phyloP scores from a whole-genome alignment of 2,113 vertebrate species.

The Albula glossodonta region DNA sequence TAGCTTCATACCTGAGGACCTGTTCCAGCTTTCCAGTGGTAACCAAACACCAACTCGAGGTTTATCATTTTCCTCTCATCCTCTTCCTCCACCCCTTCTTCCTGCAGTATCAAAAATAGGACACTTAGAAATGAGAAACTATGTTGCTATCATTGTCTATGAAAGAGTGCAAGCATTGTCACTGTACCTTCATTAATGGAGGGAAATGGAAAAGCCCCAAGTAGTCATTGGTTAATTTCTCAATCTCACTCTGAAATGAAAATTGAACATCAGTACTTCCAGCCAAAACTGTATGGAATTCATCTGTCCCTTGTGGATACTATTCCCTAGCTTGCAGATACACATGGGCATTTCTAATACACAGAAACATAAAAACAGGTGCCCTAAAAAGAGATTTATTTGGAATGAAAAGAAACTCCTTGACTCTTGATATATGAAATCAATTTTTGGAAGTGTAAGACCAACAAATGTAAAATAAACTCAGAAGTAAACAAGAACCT shows the following conservation, averaged over 20 bases:
- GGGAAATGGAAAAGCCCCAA: constrained; percentile 95
- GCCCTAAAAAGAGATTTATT: too few species aligned
- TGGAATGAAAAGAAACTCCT: too few species aligned
- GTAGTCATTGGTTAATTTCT: constrained; percentile 69
- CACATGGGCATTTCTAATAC: too few species aligned
- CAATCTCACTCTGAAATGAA: constrained; percentile 77
- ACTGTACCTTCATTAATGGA: constrained; percentile 86
- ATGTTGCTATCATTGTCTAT: neutral
- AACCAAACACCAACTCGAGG: constrained; percentile 95
- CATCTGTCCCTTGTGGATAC: too few species aligned
- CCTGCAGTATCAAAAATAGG: constrained; percentile 60
- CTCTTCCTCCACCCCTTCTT: constrained; percentile 76
- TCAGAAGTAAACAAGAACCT: too few species aligned
- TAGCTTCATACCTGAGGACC: constrained; percentile 74
- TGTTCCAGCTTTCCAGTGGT: constrained; percentile 90
- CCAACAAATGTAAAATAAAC: too few species aligned
- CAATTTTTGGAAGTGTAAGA: too few species aligned
- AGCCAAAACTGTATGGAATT: too few species aligned
- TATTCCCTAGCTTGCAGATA: too few species aligned
- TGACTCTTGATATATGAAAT: too few species aligned
- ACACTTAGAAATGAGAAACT: constrained; percentile 16
- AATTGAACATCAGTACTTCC: constrained; percentile 36
- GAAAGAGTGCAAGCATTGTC: constrained; percentile 4
- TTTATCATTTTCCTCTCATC: constrained; percentile 81
- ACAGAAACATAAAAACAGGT: too few species aligned